phyloP scores from a whole-genome alignment of 2,113 vertebrate genomes.

The Cheilinus undulatus region DNA sequence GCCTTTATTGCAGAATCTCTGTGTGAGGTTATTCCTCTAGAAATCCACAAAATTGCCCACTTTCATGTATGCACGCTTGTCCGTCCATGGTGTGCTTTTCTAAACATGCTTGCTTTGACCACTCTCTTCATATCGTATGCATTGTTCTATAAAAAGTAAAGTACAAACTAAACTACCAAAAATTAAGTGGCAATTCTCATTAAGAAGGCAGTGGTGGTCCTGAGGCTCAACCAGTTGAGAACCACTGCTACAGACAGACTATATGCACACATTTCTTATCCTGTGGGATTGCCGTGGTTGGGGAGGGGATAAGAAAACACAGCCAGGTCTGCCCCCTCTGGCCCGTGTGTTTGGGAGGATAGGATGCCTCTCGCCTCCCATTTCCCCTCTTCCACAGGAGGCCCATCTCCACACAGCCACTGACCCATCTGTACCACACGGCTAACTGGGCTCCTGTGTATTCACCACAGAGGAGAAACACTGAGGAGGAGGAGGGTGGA shows the following conservation, averaged over 20 bases:
- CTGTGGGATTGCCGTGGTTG: conserved; percentile 22
- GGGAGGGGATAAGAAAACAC: conserved; percentile 61
- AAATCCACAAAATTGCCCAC: too few relatives aligned
- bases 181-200: too few relatives aligned
- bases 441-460: conserved; percentile 80
- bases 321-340: conserved; percentile 60
- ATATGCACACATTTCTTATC: not conserved
- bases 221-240: too few relatives aligned
- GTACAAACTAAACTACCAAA: too few relatives aligned
- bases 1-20: too few relatives aligned
- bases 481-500: conserved; percentile 52
- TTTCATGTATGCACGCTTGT: too few relatives aligned
- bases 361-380: conserved; percentile 72
- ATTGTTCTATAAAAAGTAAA: too few relatives aligned
- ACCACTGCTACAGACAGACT: not conserved
- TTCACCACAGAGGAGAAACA: conserved; percentile 71
- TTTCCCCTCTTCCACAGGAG: conserved; percentile 81
- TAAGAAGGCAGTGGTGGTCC: too few relatives aligned
- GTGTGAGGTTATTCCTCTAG: too few relatives aligned
- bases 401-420: conserved; percentile 72
- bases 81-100: too few relatives aligned
- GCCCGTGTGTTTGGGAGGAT: conserved; percentile 64
- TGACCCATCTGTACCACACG: conserved; percentile 77
- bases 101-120: too few relatives aligned
- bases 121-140: too few relatives aligned